A percentile compares a stretch with the other conserved stretches of the same genome.
phyloP scores from a whole-genome alignment of 35 echinoderm and acorn worm genomes.

The Ophiothrix spiculata region DNA sequence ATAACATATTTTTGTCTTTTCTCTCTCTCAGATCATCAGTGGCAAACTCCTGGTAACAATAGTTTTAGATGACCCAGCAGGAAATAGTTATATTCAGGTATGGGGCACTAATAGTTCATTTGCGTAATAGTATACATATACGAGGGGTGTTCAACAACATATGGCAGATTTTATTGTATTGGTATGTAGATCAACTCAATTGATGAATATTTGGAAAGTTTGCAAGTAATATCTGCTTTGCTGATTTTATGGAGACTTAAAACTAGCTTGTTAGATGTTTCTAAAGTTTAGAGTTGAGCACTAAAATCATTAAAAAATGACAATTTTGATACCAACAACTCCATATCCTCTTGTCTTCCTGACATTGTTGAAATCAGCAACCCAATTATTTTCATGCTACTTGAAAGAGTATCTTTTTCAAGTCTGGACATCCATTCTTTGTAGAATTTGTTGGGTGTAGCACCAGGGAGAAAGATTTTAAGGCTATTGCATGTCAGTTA shows the following conservation, averaged over 20 bases:
- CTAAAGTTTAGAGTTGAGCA: background rate
- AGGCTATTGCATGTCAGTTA: too few species aligned
- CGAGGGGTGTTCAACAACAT: too few species aligned
- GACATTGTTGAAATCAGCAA: too few species aligned
- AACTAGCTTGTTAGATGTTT: background rate
- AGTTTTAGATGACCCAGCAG: slow-evolving; percentile 81
- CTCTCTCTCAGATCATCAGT: slow-evolving; percentile 51
- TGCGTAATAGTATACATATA: too few species aligned
- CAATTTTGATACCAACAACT: too few species aligned
- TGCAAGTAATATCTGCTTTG: background rate
- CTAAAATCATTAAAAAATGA: too few species aligned
- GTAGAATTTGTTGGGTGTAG: too few species aligned
- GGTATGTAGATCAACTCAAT: background rate
- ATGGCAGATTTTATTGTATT: background rate
- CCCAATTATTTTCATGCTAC: too few species aligned
- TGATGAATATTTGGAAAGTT: background rate
- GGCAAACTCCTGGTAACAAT: slow-evolving; percentile 56
- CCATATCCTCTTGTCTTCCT: too few species aligned
- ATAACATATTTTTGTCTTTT: background rate
- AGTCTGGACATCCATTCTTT: background rate
- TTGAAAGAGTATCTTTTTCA: too few species aligned
- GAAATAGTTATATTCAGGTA: slow-evolving; percentile 97
- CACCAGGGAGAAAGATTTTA: too few species aligned
- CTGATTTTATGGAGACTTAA: background rate
- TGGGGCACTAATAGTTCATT: background rate